phyloP scores from a whole-genome alignment of 2,797 vertebrate species.

The Euthynnus affinis region DNA sequence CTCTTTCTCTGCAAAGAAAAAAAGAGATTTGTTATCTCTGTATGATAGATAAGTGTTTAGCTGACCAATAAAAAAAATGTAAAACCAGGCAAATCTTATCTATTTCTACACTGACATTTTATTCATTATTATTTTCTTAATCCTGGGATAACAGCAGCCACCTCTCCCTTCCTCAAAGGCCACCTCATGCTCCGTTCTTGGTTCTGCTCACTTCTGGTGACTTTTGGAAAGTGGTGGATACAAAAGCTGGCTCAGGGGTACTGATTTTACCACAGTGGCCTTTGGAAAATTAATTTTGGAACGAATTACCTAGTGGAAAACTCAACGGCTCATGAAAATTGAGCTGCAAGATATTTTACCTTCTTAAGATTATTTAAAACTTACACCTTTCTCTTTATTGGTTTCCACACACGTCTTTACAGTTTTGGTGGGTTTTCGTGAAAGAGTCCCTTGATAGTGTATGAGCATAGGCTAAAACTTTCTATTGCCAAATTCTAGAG shows the following conservation, averaged over 20 bases:
- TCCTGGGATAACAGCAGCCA: neutral
- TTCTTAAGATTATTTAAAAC: constrained; percentile 11
- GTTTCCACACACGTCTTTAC: constrained; percentile 23
- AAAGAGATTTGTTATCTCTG: neutral
- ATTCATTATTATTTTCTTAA: constrained; percentile 29
- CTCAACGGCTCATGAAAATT: constrained; percentile 21
- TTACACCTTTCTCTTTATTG: constrained; percentile 17
- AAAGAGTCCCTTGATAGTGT: constrained; percentile 19
- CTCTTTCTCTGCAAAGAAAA: neutral
- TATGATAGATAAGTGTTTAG: neutral
- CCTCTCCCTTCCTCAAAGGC: neutral
- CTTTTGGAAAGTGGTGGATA: constrained; percentile 13
- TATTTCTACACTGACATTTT: constrained; percentile 5
- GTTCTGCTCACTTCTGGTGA: neutral
- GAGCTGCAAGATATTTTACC: constrained; percentile 4
- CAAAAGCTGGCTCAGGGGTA: neutral
- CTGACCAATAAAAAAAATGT: constrained; percentile 24
- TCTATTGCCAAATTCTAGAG: constrained; percentile 1
- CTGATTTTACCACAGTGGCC: neutral
- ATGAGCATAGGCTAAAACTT: neutral
- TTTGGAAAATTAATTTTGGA: constrained; percentile 31
- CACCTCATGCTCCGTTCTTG: neutral
- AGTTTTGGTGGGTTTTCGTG: constrained; percentile 17
- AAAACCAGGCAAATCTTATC: constrained; percentile 7
- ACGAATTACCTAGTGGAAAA: constrained; percentile 43